Conservation (phyloP, 2,113 vertebrate species). For the Menura novaehollandiae region DNA sequence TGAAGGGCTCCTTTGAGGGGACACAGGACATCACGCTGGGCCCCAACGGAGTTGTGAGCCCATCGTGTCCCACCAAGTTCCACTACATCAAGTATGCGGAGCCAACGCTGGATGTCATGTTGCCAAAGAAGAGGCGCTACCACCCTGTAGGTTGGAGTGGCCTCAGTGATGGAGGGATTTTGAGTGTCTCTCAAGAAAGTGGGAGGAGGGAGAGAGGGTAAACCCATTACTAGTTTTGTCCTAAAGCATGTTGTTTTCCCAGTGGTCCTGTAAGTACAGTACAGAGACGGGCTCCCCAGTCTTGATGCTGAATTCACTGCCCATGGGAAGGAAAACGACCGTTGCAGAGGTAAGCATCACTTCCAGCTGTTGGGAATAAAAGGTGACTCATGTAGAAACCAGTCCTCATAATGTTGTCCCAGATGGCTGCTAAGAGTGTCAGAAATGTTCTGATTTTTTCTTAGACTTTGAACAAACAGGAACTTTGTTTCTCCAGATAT, state of each 20-base stretch:
- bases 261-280: slow-evolving; percentile 46
- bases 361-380: neutral
- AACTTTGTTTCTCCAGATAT: neutral
- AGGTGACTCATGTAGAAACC: neutral
- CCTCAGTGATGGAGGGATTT: neutral
- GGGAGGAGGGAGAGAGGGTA: neutral
- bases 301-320: slow-evolving; percentile 59
- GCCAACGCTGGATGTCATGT: slow-evolving; percentile 44
- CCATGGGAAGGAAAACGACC: slow-evolving; percentile 21
- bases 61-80: slow-evolving; percentile 46
- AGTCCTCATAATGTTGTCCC: neutral
- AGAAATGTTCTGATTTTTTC: neutral
- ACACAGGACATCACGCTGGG: neutral
- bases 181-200: neutral
- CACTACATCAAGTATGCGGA: slow-evolving; percentile 72
- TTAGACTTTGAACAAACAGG: neutral
- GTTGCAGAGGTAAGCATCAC: slow-evolving; percentile 70
- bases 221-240: neutral
- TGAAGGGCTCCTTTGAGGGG: slow-evolving; percentile 77
- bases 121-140: slow-evolving; percentile 55
- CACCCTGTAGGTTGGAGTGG: slow-evolving; percentile 41
- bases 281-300: slow-evolving; percentile 19
- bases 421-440: neutral
- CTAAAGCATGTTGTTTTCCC: neutral
- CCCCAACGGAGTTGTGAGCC: neutral